phyloP scores from a whole-genome alignment of 2,797 vertebrate species.

The Australoheros facetus region DNA sequence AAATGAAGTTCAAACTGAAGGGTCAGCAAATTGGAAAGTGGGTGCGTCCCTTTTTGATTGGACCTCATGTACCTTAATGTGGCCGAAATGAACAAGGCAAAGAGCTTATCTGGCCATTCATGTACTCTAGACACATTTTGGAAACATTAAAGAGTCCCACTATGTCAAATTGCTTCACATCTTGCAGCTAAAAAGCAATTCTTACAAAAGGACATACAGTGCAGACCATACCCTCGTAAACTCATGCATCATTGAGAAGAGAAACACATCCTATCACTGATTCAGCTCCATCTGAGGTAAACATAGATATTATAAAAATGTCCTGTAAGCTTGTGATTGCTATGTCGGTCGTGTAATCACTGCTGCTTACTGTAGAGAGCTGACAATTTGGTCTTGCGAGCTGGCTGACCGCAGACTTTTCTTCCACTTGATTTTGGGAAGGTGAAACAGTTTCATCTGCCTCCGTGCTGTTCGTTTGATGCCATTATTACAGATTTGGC shows the following conservation, averaged over 20 bases:
- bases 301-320: slow-evolving; percentile 3
- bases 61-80: neutral
- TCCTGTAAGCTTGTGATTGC: slow-evolving; percentile 1
- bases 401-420: neutral
- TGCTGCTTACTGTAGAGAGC: neutral
- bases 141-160: neutral
- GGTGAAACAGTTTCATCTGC: neutral
- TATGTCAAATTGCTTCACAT: neutral
- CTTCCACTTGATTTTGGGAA: neutral
- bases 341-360: neutral
- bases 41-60: neutral
- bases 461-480: neutral
- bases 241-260: neutral
- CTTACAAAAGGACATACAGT: neutral
- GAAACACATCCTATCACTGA: neutral
- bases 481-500: neutral
- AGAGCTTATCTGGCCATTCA: neutral
- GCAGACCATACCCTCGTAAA: neutral
- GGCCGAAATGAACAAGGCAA: neutral
- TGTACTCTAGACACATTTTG: neutral
- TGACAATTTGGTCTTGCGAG: neutral
- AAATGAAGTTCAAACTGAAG: neutral
- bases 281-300: neutral
- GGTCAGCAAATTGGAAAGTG: neutral
- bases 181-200: neutral